phyloP scores from a whole-genome alignment of 2,888 invertebrate species.

The Carpatolechia fugitivella region DNA sequence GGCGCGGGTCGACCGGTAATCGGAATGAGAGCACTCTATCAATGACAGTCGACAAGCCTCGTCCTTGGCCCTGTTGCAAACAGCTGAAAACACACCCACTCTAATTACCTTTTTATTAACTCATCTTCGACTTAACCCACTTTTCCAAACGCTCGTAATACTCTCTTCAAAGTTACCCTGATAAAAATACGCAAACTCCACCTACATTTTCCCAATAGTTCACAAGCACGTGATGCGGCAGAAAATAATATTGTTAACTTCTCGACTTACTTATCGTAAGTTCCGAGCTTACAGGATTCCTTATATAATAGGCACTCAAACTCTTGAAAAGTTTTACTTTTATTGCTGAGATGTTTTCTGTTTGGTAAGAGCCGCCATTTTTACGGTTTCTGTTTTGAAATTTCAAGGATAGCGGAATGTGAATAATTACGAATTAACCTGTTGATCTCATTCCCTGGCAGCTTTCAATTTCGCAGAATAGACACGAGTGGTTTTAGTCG shows the following conservation, averaged over 20 bases:
- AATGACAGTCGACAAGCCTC: constrained; percentile 36
- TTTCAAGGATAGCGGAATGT: background rate
- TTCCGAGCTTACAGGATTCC: background rate
- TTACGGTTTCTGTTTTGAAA: background rate
- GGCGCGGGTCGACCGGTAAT: constrained; percentile 31
- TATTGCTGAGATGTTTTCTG: background rate
- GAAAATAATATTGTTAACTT: background rate
- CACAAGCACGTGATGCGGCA: too few species aligned
- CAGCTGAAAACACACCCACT: constrained; percentile 27
- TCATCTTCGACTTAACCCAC: constrained; percentile 8
- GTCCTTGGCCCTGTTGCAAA: constrained; percentile 47
- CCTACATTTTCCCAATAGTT: too few species aligned
- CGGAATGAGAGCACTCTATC: constrained; percentile 33
- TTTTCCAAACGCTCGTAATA: background rate
- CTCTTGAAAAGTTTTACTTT: background rate
- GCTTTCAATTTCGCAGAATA: too few species aligned
- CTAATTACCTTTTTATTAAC: constrained; percentile 37
- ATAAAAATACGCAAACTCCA: too few species aligned
- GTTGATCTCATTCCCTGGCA: too few species aligned
- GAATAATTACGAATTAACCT: background rate
- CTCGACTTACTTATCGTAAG: background rate
- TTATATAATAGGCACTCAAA: background rate
- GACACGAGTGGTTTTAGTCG: background rate
- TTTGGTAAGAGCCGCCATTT: background rate
- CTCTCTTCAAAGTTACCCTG: too few species aligned